Conservation (phyloP, 2,113 vertebrate species). For the Boulengeromyrus knoepffleri region DNA sequence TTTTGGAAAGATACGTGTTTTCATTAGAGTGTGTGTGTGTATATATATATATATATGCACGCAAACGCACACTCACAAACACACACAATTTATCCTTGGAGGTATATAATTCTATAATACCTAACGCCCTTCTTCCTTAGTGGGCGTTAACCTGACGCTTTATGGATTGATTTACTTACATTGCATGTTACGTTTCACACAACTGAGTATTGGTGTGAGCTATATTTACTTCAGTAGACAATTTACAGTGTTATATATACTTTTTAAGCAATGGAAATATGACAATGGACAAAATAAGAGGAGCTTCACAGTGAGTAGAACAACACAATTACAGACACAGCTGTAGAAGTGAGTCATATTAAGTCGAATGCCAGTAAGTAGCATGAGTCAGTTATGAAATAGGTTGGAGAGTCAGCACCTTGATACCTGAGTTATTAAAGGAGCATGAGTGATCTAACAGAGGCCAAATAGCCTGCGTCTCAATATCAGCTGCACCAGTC, state of each 20-base stretch:
- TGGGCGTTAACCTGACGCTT: background rate
- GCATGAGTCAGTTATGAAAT: background rate
- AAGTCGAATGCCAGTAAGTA: background rate
- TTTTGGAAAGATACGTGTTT: conserved; percentile 11
- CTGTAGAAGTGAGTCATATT: background rate
- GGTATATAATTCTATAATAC: conserved; percentile 6
- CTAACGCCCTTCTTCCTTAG: background rate
- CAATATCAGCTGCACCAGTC: background rate
- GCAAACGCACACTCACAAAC: background rate
- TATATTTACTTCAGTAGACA: background rate
- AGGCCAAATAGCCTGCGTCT: background rate
- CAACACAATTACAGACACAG: background rate
- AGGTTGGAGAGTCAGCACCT: background rate
- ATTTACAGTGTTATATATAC: background rate
- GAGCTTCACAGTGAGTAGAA: background rate
- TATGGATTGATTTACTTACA: background rate
- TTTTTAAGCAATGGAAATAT: background rate
- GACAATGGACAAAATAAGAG: background rate
- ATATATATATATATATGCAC: background rate
- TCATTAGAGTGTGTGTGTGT: background rate
- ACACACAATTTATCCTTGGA: background rate
- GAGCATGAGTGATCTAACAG: background rate
- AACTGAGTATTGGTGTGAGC: background rate
- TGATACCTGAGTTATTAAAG: background rate
- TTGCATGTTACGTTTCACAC: background rate